Evolutionary conservation across 1,140 invertebrate genomes (phyloP).

Genomic region (Octopus sinensis): DNA sequence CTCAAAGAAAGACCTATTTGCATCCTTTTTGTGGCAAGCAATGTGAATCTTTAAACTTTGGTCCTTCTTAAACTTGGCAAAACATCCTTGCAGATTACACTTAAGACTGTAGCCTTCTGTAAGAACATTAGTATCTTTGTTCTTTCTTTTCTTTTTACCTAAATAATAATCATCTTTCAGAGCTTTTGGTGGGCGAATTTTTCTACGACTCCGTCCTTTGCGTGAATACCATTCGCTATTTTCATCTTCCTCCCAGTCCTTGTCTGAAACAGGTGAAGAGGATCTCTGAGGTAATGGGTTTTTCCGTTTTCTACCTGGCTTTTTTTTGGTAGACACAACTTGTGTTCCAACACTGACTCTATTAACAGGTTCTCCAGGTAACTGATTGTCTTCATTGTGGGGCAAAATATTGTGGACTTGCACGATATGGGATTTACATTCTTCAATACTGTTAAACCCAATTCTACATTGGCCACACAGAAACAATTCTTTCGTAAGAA

Average conservation of each 20-base stretch:
- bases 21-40: constrained; percentile 62
- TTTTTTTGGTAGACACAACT: constrained; percentile 30
- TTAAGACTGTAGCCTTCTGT: constrained; percentile 28
- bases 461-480: constrained; percentile 53
- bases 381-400: constrained; percentile 7
- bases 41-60: constrained; percentile 62
- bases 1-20: constrained; percentile 59
- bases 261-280: constrained; percentile 20
- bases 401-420: constrained; percentile 35
- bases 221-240: constrained; percentile 29
- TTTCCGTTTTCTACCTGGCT: constrained; percentile 42
- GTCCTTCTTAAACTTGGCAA: constrained; percentile 50
- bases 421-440: constrained; percentile 53
- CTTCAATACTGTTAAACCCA: constrained; percentile 50
- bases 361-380: neutral
- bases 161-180: constrained; percentile 51
- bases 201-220: constrained; percentile 34
- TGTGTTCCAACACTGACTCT: constrained; percentile 41
- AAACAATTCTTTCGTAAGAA: constrained; percentile 44
- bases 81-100: constrained; percentile 32
- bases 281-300: constrained; percentile 22
- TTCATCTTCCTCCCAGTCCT: constrained; percentile 27
- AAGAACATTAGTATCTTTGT: neutral
- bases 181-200: constrained; percentile 43
- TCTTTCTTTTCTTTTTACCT: constrained; percentile 32